Conservation (phyloP, 1,140 invertebrate species). For the Bombus superbus region DNA sequence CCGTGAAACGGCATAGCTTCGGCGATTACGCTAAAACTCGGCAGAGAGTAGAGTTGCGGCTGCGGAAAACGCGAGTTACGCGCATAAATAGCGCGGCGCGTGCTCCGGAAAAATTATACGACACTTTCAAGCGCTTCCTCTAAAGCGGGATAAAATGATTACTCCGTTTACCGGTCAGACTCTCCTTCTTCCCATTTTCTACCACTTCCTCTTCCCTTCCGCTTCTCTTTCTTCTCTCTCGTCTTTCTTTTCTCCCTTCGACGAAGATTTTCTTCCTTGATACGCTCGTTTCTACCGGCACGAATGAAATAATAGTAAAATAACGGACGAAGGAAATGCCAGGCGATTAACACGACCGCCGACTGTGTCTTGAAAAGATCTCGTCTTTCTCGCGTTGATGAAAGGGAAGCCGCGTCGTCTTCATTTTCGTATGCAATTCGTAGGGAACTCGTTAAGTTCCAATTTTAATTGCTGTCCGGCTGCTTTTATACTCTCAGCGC, state of each 20-base stretch:
- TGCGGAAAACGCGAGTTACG: slow-evolving; percentile 14
- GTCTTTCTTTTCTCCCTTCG: background rate
- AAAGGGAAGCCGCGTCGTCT: background rate
- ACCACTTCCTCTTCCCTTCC: background rate
- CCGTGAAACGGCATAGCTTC: background rate
- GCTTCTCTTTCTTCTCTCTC: background rate
- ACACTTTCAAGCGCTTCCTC: slow-evolving; percentile 17
- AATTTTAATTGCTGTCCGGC: slow-evolving; percentile 19
- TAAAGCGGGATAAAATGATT: slow-evolving; percentile 33
- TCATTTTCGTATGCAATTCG: background rate
- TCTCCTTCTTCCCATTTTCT: background rate
- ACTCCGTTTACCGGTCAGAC: slow-evolving; percentile 15
- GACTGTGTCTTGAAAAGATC: background rate
- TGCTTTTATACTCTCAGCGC: background rate
- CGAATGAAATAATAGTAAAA: slow-evolving; percentile 2
- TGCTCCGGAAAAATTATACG: slow-evolving; percentile 39
- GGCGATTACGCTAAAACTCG: background rate
- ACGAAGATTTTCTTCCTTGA: background rate
- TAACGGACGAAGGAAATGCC: slow-evolving; percentile 11
- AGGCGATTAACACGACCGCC: slow-evolving; percentile 5
- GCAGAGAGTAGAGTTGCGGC: background rate
- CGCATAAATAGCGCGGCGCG: slow-evolving; percentile 42
- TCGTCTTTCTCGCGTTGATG: background rate
- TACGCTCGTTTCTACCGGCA: background rate
- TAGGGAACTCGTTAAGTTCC: slow-evolving; percentile 9